These are phyloP conservation scores for Bombus vancouverensis DNA, from an alignment of 1,140 invertebrate species.

Conservation along the genomic window DNA sequence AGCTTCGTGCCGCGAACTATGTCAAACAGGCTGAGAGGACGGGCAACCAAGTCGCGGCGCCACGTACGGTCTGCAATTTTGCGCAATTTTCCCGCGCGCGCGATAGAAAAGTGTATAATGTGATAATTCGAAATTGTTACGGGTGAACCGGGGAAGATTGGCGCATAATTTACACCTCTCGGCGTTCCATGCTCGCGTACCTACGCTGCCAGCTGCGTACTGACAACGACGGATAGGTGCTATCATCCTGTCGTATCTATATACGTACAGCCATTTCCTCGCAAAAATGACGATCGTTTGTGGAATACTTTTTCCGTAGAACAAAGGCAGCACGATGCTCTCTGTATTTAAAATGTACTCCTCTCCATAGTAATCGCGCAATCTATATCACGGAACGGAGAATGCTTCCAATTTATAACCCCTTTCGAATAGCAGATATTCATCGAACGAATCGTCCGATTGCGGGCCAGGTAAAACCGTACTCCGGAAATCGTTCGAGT, in stretches of 20 bases:
- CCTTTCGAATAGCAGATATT: conserved; percentile 14
- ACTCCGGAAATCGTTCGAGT: conserved; percentile 27
- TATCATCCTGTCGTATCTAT: conserved; percentile 12
- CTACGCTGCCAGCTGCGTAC: background rate
- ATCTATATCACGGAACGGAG: conserved; percentile 14
- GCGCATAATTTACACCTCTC: conserved; percentile 39
- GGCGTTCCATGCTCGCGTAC: conserved; percentile 16
- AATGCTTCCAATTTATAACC: conserved; percentile 22
- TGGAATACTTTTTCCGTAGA: background rate
- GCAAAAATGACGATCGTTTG: conserved; percentile 3
- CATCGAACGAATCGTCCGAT: conserved; percentile 22
- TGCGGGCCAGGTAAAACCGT: background rate
- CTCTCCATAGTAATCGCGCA: background rate
- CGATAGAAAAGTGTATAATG: conserved; percentile 28
- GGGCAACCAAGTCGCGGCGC: background rate
- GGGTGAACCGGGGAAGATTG: conserved; percentile 13
- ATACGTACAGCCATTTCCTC: background rate
- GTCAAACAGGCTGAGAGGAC: background rate
- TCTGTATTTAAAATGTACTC: conserved; percentile 2
- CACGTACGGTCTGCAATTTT: background rate
- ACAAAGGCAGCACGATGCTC: background rate
- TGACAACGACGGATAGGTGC: background rate
- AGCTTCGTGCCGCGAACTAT: background rate
- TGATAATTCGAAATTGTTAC: conserved; percentile 46
- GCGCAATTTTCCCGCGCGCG: conserved; percentile 5